Base-by-base conservation (phyloP, 1,140 invertebrate genomes). In the Steinernema feltiae region DNA sequence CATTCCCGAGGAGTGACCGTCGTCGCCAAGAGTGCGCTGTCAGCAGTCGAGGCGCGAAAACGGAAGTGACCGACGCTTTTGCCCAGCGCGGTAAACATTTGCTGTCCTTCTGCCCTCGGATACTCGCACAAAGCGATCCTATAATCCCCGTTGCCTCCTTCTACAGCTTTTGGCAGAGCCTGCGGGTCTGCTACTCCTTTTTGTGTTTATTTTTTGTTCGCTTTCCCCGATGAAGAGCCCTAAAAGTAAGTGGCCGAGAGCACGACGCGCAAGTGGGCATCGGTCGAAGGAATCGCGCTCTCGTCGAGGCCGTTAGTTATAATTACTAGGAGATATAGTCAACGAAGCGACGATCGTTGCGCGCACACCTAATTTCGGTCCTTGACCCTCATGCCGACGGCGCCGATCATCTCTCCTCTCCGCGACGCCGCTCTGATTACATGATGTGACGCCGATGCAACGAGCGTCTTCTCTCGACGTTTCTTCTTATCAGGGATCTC, bases 271-370 rank as follows among this genome's bases (percentile, higher is more conserved):
- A 41, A 41, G 35, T 41, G 35, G 35, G 7, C 18, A 41, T 7
- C 35, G 35, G 35, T 18, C 35, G 7, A 18, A 7, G 35, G 18
- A 18, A 41, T 41, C 24, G 53, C n/a, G n/a, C n/a, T n/a, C 3
- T 27, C 53, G 53, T 17, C 2, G 53, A 12, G 12, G 53, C 53
- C 53, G 53, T 63, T 63, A 63, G 12, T 63, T 63, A 63, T 63
- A 63, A 63, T 63, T 63, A 63, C 53, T 63, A 27, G 53, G 53
- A 63, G 53, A 63, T 63, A 63, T 63, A 63, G 53, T 63, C 53
- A 63, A 21, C 53, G 53, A 63, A 63, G 53, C 53, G 53, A 63
- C 53, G 7, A 63, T 63, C 53, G 35, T 41, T 41, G 35, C 35
- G 35, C 35, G 53, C 24, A 63, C 53, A 63, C 53, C 53, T 63